phyloP scores from a whole-genome alignment of 1,140 invertebrate species.

The Lethrus apterus region DNA sequence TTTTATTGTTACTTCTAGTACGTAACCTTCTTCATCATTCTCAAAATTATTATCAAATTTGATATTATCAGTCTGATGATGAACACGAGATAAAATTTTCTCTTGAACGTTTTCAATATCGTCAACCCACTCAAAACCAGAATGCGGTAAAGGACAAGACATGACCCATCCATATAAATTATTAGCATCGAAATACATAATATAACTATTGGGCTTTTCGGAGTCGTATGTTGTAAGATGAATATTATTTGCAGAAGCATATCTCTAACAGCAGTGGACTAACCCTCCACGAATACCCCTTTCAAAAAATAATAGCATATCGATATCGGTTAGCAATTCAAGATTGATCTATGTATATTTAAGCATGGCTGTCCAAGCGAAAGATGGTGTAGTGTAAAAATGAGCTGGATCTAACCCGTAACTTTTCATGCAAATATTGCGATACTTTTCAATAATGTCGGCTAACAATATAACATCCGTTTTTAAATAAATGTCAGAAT shows the following conservation, averaged over 20 bases:
- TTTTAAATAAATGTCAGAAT: slow-evolving; percentile 14
- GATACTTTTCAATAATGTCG: slow-evolving; percentile 16
- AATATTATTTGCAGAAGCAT: slow-evolving; percentile 35
- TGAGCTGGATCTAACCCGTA: slow-evolving; percentile 30
- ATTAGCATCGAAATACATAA: slow-evolving; percentile 47
- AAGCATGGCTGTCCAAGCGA: slow-evolving; percentile 41
- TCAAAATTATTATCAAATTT: slow-evolving; percentile 24
- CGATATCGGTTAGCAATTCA: slow-evolving; percentile 40
- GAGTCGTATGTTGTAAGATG: slow-evolving; percentile 42
- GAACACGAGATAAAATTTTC: background rate
- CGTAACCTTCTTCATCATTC: slow-evolving; percentile 43
- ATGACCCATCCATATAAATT: slow-evolving; percentile 50
- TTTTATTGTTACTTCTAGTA: slow-evolving; percentile 44
- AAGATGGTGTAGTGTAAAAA: slow-evolving; percentile 38
- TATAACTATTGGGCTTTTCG: slow-evolving; percentile 29
- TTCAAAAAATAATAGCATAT: slow-evolving; percentile 36
- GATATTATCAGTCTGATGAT: too few relatives aligned
- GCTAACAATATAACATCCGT: slow-evolving; percentile 19
- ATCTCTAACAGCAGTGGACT: slow-evolving; percentile 20
- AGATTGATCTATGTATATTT: slow-evolving; percentile 40
- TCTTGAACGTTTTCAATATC: slow-evolving; percentile 32
- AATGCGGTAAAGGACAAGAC: slow-evolving; percentile 40
- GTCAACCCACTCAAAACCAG: slow-evolving; percentile 42
- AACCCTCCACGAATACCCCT: slow-evolving; percentile 24
- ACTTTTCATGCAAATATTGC: slow-evolving; percentile 5